Base-by-base conservation (phyloP, 2,797 vertebrate genomes). In the Ciconia nigra region DNA sequence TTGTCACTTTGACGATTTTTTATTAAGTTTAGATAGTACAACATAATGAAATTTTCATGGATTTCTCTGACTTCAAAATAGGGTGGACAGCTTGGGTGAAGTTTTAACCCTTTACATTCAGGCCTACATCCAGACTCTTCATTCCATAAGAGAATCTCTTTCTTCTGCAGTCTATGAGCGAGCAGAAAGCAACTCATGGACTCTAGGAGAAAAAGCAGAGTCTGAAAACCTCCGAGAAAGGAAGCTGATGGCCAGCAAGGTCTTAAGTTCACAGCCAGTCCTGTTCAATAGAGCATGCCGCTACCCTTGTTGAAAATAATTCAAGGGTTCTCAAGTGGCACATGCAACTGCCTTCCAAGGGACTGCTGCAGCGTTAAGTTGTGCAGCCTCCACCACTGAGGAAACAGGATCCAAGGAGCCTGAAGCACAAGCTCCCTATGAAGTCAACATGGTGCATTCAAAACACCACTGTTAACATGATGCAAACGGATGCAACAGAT, bases 11-110 rank as follows among this genome's bases (percentile, higher is more conserved):
- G 93, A 94, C 96, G 95, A 94, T 94, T 95, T 98, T 97, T 98
- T 98, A 98, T 98, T 98, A 95, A 95, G 89, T 97, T 94, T 95
- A 79, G 65, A 80, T 39, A 95, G 85, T 96, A 97, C 96, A 97
- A 87, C 25, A 39, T 89, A 73, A 70, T 18, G 33, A 81, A 39
- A 62, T 93, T 66, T 55, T 92, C 91, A 96, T 74, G 87, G 90
- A 91, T 71, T 94, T 83, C 80, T 98, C 70, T 87, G 54, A 73
- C 87, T 97, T 97, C 82, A 73, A 92, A 96, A 87, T 85, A 78
- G 37, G 35, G 73, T 66, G 63, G 71, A 74, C 77, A 93, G 73
- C 70, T 89, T 55, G 51, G 89, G 57, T 58, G 90, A 90, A 86
- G 89, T 58, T 90, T 92, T 96, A 97, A 91, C 84, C 57, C 78